Evolutionary conservation across 2,888 invertebrate genomes (phyloP), one percentile per base, ranked within the genome.

Genomic region (Nomada flava): DNA sequence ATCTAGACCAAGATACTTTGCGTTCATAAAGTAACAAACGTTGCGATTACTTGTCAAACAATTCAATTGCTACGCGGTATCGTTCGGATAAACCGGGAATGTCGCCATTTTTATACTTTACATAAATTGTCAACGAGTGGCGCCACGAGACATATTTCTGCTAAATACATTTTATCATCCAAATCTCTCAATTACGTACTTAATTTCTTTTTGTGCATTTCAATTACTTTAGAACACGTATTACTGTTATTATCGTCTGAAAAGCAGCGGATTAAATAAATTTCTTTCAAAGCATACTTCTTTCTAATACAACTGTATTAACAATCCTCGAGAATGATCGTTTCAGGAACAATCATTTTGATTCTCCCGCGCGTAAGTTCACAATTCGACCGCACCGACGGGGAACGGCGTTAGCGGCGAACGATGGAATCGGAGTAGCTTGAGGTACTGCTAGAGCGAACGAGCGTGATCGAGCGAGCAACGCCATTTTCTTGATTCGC

Each of bases 401-500:
- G 50, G 7, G 11, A 42, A 20, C 13, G 29, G 72, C 82, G 76
- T 65, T 70, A 42, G 36, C 18, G 15, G 18, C 11, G 20, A 47
- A 29, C 70, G 65, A 52, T 53, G 64, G 76, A 60, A 68, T 70
- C 65, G 76, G 57, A 70, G 77, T 74, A 74, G 81, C 79, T 76
- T 15, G 64, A 76, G 68, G 63, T 72, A 72, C 74, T 69, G 83
- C 72, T 76, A 74, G 84, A 84, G 76, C 52, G 86, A 74, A 81
- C 60, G 73, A 76, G 78, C 76, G 77, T 72, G 84, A 82, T 80
- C 68, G 73, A 82, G 85, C 83, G 82, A 82, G 84, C 80, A 89
- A 88, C 89, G 89, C 89, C 89, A 89, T 89, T 89, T 89, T 89
- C 90, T 88, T 83, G 67, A 85, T 77, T 77, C 89, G 86, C 86